Conservation (phyloP, 2,113 vertebrate species). For the Paralichthys olivaceus region DNA sequence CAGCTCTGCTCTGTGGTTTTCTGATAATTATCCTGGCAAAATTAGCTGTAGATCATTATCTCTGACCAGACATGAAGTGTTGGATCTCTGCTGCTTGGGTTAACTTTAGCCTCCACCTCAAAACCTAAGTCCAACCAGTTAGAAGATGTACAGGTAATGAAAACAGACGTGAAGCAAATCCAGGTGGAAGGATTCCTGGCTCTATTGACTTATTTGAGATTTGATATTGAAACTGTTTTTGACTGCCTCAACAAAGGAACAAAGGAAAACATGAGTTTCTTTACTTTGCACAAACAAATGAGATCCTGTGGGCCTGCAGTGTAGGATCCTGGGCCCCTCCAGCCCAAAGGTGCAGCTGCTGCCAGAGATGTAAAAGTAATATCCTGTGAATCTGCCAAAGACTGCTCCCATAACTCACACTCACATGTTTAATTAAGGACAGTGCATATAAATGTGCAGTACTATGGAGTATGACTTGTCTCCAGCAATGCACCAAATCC, state of each 20-base stretch:
- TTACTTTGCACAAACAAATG: conserved; percentile 29
- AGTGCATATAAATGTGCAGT: not conserved
- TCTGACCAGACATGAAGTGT: too few relatives aligned
- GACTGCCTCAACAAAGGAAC: conserved; percentile 26
- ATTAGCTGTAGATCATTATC: too few relatives aligned
- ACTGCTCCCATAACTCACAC: not conserved
- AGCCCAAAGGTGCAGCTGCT: not conserved
- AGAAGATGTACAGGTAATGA: too few relatives aligned
- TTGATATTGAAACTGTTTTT: not conserved
- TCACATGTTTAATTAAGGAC: not conserved
- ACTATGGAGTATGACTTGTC: not conserved
- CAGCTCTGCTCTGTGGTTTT: too few relatives aligned
- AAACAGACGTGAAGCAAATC: too few relatives aligned
- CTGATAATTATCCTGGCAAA: too few relatives aligned
- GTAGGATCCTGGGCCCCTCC: conserved; percentile 3
- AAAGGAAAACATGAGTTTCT: conserved; percentile 5
- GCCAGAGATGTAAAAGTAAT: conserved; percentile 17
- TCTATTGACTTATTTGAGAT: conserved; percentile 2
- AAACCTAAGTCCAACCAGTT: too few relatives aligned
- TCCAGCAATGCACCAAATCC: conserved; percentile 21
- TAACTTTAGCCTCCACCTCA: too few relatives aligned
- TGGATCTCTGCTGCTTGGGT: too few relatives aligned
- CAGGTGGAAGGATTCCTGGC: not conserved
- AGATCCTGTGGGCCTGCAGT: conserved; percentile 15
- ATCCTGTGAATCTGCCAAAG: conserved; percentile 4